A percentile compares a stretch with the other conserved stretches of the same genome.
Conservation (phyloP, 2,113 vertebrate species). For the Pogonocichla stellata region DNA sequence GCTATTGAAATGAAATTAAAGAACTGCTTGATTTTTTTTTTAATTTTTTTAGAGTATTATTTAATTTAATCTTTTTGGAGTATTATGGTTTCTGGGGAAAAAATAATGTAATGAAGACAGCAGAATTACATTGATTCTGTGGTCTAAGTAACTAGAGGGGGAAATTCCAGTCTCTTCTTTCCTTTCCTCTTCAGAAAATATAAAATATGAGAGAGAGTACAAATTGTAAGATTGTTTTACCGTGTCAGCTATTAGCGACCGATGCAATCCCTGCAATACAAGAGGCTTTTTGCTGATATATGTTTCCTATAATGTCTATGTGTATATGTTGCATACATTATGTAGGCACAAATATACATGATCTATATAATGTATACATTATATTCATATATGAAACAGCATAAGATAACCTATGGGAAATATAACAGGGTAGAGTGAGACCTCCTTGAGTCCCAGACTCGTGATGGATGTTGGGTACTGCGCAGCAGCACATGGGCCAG, state of each 20-base stretch:
- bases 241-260: background rate
- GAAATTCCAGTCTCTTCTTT: background rate
- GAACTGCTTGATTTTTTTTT: conserved; percentile 4
- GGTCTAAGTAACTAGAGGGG: conserved; percentile 32
- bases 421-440: background rate
- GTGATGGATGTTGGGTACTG: background rate
- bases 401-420: background rate
- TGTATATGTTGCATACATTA: background rate
- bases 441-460: background rate
- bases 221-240: background rate
- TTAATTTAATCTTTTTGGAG: conserved; percentile 13
- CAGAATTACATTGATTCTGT: conserved; percentile 23
- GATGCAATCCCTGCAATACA: background rate
- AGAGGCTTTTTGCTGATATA: background rate
- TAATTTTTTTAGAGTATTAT: background rate
- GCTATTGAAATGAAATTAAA: conserved; percentile 67
- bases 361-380: background rate
- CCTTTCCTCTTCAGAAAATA: background rate
- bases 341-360: background rate
- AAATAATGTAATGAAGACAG: conserved; percentile 57
- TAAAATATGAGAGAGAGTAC: background rate
- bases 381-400: background rate
- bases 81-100: conserved; percentile 37
- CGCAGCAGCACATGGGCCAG: fast-evolving
- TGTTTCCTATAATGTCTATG: background rate